Base-by-base conservation (phyloP, 2,888 invertebrate genomes). In the Trilocha varians region DNA sequence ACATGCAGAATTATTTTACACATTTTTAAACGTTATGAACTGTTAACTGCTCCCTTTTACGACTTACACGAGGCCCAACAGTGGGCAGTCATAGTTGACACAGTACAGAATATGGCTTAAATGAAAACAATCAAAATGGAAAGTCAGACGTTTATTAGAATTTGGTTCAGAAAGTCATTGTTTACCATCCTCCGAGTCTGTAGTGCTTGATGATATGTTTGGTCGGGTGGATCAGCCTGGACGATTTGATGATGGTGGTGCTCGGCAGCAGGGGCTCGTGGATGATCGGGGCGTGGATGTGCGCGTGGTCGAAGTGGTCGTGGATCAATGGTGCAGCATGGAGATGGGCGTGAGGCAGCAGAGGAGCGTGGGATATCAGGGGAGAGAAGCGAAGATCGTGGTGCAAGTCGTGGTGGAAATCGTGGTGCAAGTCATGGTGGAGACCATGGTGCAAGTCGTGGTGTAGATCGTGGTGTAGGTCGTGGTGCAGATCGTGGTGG, bases 341-440 rank as follows among this genome's bases (percentile, higher is more conserved):
- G 5, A 49, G 9, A 32, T 47, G 50, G 1, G 47, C 41, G 34
- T 48, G 44, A 38, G 46, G 43, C 35, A 52, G 47, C 3, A 51
- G 42, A 2, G 42, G 45, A 16, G 45, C 45, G 0, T 49, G 43
- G 38, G 46, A 45, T 13, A 54, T 32, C 8, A 52, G 41, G 1
- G 57, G 53, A 13, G 48, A 47, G 36, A 49, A 48, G 41, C 53
- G 45, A 11, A 16, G 35, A 35, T 25, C 32, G 42, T 40, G 43
- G 42, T 34, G 48, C 32, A 44, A 38, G 17, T 35, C 40, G 34
- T 32, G n/a, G 44, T 48, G 34, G 33, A 41, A 15, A 50, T 35
- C 42, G 38, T 41, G 47, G 49, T 36, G 50, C 34, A 41, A 48
- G 41, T 18, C 56, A 40, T 18, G 52, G 47, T 34, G 52, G 39